Percentiles rank a stretch among this genome's conserved stretches.
These are phyloP conservation scores for Gymnothorax javanicus DNA, from an alignment of 2,797 vertebrate species.

Conservation along the genomic window DNA sequence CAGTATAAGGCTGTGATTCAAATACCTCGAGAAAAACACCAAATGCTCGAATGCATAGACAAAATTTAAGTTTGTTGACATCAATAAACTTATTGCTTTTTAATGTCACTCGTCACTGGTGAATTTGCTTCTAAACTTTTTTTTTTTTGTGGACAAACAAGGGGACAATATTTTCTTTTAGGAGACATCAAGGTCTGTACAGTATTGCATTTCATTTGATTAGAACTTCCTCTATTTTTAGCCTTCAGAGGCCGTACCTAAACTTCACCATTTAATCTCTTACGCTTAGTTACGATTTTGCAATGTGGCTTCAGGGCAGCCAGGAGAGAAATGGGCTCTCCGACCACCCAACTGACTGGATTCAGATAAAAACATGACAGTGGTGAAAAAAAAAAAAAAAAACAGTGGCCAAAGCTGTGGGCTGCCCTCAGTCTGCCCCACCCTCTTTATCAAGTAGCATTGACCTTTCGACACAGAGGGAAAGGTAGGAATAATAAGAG, in stretches of 20 bases:
- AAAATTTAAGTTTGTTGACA: constrained; percentile 69
- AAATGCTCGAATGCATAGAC: constrained; percentile 81
- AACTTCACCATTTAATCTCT: constrained; percentile 54
- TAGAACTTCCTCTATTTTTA: constrained; percentile 50
- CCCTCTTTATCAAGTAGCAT: constrained; percentile 58
- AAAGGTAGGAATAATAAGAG: constrained; percentile 66
- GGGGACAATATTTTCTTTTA: constrained; percentile 69
- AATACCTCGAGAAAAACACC: constrained; percentile 68
- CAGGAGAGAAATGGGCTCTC: constrained; percentile 72
- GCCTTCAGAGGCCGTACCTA: constrained; percentile 52
- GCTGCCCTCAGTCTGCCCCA: constrained; percentile 74
- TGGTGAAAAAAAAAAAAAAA: constrained; percentile 59
- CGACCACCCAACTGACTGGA: constrained; percentile 62
- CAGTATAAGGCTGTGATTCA: constrained; percentile 31
- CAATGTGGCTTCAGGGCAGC: constrained; percentile 66
- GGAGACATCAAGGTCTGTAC: constrained; percentile 66
- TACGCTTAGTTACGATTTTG: constrained; percentile 66
- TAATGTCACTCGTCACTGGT: constrained; percentile 60
- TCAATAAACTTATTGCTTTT: constrained; percentile 81
- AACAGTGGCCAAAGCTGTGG: constrained; percentile 81
- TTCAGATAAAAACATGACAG: constrained; percentile 50
- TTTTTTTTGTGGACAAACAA: constrained; percentile 77
- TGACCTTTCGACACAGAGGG: constrained; percentile 63
- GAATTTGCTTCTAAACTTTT: constrained; percentile 67
- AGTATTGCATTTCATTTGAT: constrained; percentile 78